phyloP scores from a whole-genome alignment of 2,888 invertebrate species.

The Anarsia innoxiella region DNA sequence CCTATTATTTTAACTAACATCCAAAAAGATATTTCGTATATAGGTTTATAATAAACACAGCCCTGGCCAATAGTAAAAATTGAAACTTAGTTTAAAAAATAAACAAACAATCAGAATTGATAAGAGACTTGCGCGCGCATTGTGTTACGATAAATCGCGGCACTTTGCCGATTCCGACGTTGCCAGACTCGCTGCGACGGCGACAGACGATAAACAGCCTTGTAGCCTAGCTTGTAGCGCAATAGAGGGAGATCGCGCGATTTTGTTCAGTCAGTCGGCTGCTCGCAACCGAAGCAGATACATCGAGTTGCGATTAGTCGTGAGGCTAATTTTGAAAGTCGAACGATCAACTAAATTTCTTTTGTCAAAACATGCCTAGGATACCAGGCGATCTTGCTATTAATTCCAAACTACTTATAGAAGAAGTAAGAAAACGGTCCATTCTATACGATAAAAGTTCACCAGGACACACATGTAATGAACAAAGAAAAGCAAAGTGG shows the following conservation, averaged over 20 bases:
- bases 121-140: background rate
- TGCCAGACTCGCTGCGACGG: conserved; percentile 2
- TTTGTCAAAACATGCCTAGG: too few relatives aligned
- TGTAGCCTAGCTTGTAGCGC: too few relatives aligned
- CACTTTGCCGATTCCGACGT: conserved; percentile 2
- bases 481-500: conserved; percentile 2
- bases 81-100: too few relatives aligned
- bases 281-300: background rate
- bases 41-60: too few relatives aligned
- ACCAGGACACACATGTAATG: background rate
- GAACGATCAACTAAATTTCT: too few relatives aligned
- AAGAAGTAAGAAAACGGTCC: conserved; percentile 5
- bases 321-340: too few relatives aligned
- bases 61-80: too few relatives aligned
- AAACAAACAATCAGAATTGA: too few relatives aligned
- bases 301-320: background rate
- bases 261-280: background rate
- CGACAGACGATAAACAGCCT: background rate
- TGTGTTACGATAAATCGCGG: background rate
- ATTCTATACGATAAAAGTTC: conserved; percentile 2
- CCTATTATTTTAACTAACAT: too few relatives aligned
- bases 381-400: too few relatives aligned
- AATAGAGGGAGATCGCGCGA: too few relatives aligned
- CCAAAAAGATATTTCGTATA: too few relatives aligned
- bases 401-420: conserved; percentile 3